Evolutionary conservation across 2,888 invertebrate species (phyloP), one percentile per base, ranked within the genome.

Genomic region (Pollenia angustigena): DNA sequence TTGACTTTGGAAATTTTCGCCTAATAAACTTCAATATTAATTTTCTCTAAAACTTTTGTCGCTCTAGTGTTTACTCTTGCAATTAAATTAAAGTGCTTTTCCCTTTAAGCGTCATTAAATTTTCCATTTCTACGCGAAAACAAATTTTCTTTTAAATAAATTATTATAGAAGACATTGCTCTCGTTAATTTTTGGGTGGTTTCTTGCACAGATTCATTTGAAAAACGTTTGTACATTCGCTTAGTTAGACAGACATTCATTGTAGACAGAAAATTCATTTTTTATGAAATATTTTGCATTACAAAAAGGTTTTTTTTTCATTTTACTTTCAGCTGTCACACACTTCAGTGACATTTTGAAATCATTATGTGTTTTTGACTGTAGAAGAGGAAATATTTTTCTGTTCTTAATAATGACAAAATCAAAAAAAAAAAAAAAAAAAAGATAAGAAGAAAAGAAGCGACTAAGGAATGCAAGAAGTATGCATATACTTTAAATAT

Each of bases 301-400:
- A 16, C 16, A 42, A 71, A 54, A 42, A 16, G 18, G 40, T 71
- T 46, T 44, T 23, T 23, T 23, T 48, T 62, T 0, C 8, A 10
- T 8, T 54, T 54, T 9, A 14, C n/a, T 48, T 60, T 50, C 18
- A 40, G 32, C 9, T 60, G 40, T 32, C 14, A 50, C 11, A 75
- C 8, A 76, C 56, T 42, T 76, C 56, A 48, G 66, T 78, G 76
- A 68, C 46, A 62, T 56, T 56, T 66, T 66, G 6, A 68, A 78
- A 78, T 56, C 48, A 64, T 46, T 56, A 68, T 56, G 66, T 54
- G 44, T 52, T 54, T 76, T 76, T 66, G 32, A 54, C 2, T 52
- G n/a, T n/a, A 12, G 16, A 66, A 11, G 12, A 48, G n/a, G 46
- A 66, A 64, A 64, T 14, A 18, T 2, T 75, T 52, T n/a, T 75